These are phyloP conservation scores for Apamea epomidion DNA, from an alignment of 2,888 invertebrate genomes.

Conservation along the genomic window DNA sequence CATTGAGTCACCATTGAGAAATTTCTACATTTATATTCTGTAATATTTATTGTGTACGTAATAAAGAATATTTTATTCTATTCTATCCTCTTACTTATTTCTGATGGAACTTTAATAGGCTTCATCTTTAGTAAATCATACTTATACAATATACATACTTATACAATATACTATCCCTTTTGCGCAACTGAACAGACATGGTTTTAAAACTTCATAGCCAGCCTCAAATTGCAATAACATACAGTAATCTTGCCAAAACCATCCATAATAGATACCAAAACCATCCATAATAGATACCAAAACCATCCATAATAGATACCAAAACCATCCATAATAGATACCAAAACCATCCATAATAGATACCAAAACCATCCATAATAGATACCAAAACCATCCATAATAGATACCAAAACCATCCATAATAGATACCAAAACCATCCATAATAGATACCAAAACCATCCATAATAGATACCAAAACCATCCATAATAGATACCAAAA, in stretches of 20 bases:
- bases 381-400: conserved; percentile 6
- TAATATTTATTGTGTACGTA: background rate
- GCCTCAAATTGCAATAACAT: background rate
- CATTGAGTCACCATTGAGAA: too few relatives aligned
- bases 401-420: background rate
- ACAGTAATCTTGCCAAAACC: conserved; percentile 6
- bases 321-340: conserved; percentile 7
- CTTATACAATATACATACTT: too few relatives aligned
- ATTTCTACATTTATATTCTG: too few relatives aligned
- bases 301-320: conserved; percentile 4
- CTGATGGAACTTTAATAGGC: background rate
- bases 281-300: background rate
- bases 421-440: conserved; percentile 1
- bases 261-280: background rate
- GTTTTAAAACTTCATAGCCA: background rate
- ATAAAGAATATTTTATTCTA: background rate
- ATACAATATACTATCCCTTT: too few relatives aligned
- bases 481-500: conserved; percentile 1
- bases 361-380: conserved; percentile 1
- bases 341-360: conserved; percentile 2
- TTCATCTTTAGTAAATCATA: background rate
- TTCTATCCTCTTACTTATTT: background rate
- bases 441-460: conserved; percentile 6
- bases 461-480: conserved; percentile 1
- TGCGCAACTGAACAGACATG: background rate